phyloP scores from a whole-genome alignment of 1,140 invertebrate genomes.

The Drosophila seguyi region DNA sequence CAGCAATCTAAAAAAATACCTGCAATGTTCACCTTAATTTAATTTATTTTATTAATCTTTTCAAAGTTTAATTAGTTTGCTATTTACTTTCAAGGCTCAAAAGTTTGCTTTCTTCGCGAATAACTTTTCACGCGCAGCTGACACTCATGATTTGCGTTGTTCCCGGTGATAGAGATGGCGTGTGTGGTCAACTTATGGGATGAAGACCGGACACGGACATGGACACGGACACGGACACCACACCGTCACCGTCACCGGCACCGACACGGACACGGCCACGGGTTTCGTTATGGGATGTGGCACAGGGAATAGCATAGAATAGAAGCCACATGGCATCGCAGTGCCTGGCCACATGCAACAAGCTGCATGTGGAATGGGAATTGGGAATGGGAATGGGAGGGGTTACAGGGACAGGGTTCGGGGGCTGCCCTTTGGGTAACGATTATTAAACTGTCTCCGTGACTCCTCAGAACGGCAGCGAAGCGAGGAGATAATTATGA shows the following conservation, averaged over 20 bases:
- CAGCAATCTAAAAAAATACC: too few species aligned
- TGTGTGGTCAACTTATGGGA: conserved; percentile 27
- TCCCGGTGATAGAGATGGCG: conserved; percentile 29
- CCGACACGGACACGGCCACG: neutral
- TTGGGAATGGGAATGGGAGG: neutral
- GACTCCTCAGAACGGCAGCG: conserved; percentile 69
- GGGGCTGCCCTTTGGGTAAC: conserved; percentile 52
- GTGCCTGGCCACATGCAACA: conserved; percentile 52
- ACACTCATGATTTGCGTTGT: conserved; percentile 25
- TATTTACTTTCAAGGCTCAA: neutral
- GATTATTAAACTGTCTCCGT: conserved; percentile 83
- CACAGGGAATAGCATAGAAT: conserved; percentile 10
- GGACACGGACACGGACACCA: conserved; percentile 26
- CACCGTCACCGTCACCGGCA: conserved; percentile 31
- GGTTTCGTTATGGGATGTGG: conserved; percentile 2
- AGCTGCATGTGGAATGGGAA: conserved; percentile 17
- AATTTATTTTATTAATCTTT: neutral
- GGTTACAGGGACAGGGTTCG: conserved; percentile 1
- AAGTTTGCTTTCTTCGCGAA: neutral
- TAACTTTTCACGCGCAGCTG: conserved; percentile 28
- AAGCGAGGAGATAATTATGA: conserved; percentile 84
- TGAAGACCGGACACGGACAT: conserved; percentile 30
- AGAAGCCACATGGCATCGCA: conserved; percentile 35
- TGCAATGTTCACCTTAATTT: too few species aligned
- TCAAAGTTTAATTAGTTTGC: neutral